phyloP scores from a whole-genome alignment of 2,113 vertebrate species.

The Danionella cerebrum region DNA sequence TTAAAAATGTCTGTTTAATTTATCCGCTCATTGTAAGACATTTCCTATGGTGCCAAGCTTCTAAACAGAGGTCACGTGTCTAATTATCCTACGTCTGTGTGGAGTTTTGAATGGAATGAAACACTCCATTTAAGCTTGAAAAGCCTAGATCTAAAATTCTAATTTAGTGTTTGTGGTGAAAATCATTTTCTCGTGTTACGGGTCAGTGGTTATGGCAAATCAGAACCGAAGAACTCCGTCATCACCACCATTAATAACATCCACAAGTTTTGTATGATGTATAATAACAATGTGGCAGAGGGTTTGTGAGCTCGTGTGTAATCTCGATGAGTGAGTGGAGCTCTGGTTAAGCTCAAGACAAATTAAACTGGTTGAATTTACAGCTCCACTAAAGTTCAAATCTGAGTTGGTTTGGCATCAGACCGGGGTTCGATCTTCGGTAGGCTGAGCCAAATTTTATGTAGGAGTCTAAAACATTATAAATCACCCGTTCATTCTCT shows the following conservation, averaged over 20 bases:
- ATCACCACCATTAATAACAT: not conserved
- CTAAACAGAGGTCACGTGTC: too few relatives aligned
- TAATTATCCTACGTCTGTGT: too few relatives aligned
- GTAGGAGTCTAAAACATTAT: too few relatives aligned
- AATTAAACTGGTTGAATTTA: not conserved
- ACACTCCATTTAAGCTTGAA: conserved; percentile 33
- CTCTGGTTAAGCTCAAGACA: not conserved
- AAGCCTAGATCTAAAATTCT: conserved; percentile 16
- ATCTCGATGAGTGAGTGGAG: not conserved
- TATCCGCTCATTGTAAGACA: too few relatives aligned
- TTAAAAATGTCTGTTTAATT: too few relatives aligned
- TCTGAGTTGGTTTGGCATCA: not conserved
- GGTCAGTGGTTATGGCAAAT: conserved; percentile 10
- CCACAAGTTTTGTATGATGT: not conserved
- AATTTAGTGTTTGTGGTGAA: not conserved
- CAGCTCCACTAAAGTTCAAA: not conserved
- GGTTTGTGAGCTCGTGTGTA: not conserved
- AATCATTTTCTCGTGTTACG: not conserved
- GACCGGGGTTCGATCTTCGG: not conserved
- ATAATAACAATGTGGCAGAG: not conserved
- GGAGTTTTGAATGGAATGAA: conserved; percentile 44
- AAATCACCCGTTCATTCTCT: too few relatives aligned
- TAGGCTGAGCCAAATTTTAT: too few relatives aligned
- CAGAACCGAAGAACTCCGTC: not conserved
- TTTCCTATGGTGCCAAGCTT: conserved; percentile 46